Base-by-base conservation (phyloP, 2,888 invertebrate species). In the Agrochola circellaris region DNA sequence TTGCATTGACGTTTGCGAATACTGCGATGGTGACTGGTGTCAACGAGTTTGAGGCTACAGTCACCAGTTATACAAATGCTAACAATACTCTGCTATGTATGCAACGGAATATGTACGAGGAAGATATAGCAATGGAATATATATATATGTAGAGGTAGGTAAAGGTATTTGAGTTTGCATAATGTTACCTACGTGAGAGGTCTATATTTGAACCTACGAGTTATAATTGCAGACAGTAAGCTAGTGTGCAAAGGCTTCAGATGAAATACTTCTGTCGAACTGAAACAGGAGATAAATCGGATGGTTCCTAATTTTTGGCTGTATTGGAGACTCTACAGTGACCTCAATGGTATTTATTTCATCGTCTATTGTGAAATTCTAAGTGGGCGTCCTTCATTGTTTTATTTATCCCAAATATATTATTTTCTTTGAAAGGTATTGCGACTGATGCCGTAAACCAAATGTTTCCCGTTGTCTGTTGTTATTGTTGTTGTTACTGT, bases 361-460 rank as follows among this genome's bases (percentile, higher is more conserved):
- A 58, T 17, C 42, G 48, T 30, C 65, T 58, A 23, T 67, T 30
- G 64, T 45, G 54, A 58, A 54, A 72, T 79, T 65, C 11, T 15
- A 66, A 58, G 81, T 56, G 42, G 68, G 73, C 67, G 51, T 54
- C 30, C 11, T 38, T 60, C 42, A 66, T 45, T 62, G 73, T 67
- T 73, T 66, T 73, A 79, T 83, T 73, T 66, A 83, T 69, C 56
- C 54, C 26, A 66, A 79, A 79, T 66, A 34, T 83, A 79, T 73
- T 51, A 83, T 84, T 84, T 73, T 66, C 56, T 73, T 69, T 79
- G 84, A 54, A 30, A 34, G 45, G 56, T 60, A 65, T 65, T 11
- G 54, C 38, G 30, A 26, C 15, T 42, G 78, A 65, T 20, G 83
- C 64, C 51, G 61, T 61, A 30, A 42, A 20, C 51, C 45, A 56